Conservation (phyloP, 92 coral and sea anemone species). For the Porites divaricata region DNA sequence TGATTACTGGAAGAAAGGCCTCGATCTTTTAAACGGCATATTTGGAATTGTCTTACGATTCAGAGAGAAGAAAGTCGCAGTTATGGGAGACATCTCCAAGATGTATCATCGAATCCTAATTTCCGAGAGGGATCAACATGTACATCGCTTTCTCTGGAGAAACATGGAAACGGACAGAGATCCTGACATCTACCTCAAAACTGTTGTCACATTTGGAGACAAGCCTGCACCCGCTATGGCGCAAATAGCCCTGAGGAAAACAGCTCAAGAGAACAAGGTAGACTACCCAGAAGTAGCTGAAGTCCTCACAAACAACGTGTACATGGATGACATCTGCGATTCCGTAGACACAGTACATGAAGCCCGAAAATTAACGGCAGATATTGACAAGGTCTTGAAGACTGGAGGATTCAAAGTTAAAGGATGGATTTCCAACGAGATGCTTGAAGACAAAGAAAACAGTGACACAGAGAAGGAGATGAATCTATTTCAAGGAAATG, state of each 20-base stretch:
- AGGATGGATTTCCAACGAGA: slow-evolving; percentile 65
- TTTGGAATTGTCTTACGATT: neutral
- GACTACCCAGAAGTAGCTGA: slow-evolving; percentile 68
- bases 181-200: slow-evolving; percentile 59
- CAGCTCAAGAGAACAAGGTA: slow-evolving; percentile 46
- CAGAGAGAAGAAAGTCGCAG: slow-evolving; percentile 52
- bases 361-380: slow-evolving; percentile 44
- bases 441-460: slow-evolving; percentile 9
- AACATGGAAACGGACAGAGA: slow-evolving; percentile 40
- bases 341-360: slow-evolving; percentile 56
- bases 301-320: slow-evolving; percentile 46
- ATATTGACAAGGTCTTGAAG: slow-evolving; percentile 58
- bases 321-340: slow-evolving; percentile 75
- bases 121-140: slow-evolving; percentile 54
- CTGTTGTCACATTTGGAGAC: slow-evolving; percentile 68
- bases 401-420: slow-evolving; percentile 73
- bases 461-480: neutral
- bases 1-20: slow-evolving; percentile 57
- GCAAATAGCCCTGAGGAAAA: slow-evolving; percentile 60
- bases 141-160: slow-evolving; percentile 56
- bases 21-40: slow-evolving; percentile 12
- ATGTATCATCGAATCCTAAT: slow-evolving; percentile 61
- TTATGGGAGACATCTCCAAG: slow-evolving; percentile 60
- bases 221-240: slow-evolving; percentile 80
- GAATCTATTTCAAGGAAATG: slow-evolving; percentile 14